Evolutionary conservation across 2,888 invertebrate species (phyloP).

Genomic region (Caenorhabditis angaria): DNA sequence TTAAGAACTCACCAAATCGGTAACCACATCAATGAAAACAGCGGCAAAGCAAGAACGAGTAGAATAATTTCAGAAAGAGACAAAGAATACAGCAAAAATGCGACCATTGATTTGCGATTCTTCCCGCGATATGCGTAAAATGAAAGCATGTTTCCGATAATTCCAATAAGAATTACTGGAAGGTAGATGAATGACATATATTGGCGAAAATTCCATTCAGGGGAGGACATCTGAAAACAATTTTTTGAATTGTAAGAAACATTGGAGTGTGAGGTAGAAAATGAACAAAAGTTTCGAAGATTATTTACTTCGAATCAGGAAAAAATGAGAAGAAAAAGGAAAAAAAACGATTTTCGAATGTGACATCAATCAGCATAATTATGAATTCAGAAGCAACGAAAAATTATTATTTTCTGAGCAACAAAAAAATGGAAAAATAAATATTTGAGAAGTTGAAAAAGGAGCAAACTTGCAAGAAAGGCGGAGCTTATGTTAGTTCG

Average conservation of each 20-base stretch:
- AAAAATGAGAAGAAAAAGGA: neutral
- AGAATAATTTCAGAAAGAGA: conserved; percentile 39
- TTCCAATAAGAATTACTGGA: conserved; percentile 33
- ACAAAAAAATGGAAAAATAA: too few relatives aligned
- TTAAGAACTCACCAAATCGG: conserved; percentile 36
- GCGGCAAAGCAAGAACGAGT: conserved; percentile 37
- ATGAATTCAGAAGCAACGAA: too few relatives aligned
- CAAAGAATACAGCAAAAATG: conserved; percentile 33
- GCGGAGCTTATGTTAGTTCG: too few relatives aligned
- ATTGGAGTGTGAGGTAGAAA: too few relatives aligned
- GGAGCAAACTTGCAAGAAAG: too few relatives aligned
- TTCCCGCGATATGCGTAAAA: conserved; percentile 32
- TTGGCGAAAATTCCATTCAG: conserved; percentile 37
- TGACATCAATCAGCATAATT: too few relatives aligned
- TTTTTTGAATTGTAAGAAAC: neutral
- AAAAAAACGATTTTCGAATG: neutral
- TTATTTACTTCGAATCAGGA: neutral
- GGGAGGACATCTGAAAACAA: conserved; percentile 25
- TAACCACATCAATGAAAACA: conserved; percentile 40
- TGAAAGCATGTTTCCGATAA: conserved; percentile 35
- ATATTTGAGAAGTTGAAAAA: too few relatives aligned
- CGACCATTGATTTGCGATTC: conserved; percentile 39
- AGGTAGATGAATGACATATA: conserved; percentile 41
- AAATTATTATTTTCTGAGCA: too few relatives aligned
- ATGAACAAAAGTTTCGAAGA: too few relatives aligned